Conservation (phyloP, 2,797 vertebrate genomes). For the Sebastes diaconus region DNA sequence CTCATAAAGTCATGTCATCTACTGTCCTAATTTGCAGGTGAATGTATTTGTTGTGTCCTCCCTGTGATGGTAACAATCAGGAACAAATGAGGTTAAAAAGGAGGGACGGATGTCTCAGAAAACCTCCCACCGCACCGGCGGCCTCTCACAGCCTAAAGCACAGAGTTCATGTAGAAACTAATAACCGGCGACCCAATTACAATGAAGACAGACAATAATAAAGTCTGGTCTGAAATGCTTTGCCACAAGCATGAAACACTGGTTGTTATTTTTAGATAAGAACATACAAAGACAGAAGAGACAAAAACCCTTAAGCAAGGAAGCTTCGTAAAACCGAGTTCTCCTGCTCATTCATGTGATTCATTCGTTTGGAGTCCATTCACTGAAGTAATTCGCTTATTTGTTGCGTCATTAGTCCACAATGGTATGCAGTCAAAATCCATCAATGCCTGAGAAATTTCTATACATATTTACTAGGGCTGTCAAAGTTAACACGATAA, state of each 20-base stretch:
- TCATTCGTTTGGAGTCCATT: not conserved
- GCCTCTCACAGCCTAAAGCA: conserved; percentile 23
- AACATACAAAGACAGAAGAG: conserved; percentile 9
- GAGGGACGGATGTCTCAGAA: not conserved
- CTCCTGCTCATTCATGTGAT: conserved; percentile 8
- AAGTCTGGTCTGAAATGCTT: conserved; percentile 28
- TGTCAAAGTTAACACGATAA: too few relatives aligned
- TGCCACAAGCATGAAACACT: conserved; percentile 7
- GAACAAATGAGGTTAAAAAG: not conserved
- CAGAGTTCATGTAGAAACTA: conserved; percentile 42
- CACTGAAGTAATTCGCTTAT: not conserved
- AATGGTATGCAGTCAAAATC: not conserved
- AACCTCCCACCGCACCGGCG: not conserved
- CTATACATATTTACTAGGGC: not conserved
- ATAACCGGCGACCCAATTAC: conserved; percentile 44
- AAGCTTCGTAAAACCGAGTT: not conserved
- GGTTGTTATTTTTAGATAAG: conserved; percentile 43
- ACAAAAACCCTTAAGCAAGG: not conserved
- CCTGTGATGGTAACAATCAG: not conserved
- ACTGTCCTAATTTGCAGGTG: not conserved
- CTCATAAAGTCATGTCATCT: not conserved
- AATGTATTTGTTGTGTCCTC: not conserved
- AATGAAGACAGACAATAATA: conserved; percentile 49
- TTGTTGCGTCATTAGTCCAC: not conserved
- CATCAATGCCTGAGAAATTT: too few relatives aligned